Conservation (phyloP, 2,888 invertebrate species). For the Aphodius granarius region DNA sequence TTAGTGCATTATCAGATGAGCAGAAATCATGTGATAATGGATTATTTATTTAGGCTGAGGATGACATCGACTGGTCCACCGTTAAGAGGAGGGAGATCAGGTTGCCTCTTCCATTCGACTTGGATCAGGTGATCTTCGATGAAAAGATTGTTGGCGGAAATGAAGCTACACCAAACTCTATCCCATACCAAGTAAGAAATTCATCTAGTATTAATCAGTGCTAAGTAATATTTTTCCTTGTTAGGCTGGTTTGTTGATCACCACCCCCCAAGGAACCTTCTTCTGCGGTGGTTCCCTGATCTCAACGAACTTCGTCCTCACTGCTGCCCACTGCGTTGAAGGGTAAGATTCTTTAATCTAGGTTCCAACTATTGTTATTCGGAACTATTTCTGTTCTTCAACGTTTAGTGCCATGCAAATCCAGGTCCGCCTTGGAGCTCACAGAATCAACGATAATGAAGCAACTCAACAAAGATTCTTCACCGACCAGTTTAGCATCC, state of each 20-base stretch:
- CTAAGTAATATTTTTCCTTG: not conserved
- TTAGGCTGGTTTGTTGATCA: constrained; percentile 30
- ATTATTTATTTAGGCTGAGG: not conserved
- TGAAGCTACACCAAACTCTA: constrained; percentile 11
- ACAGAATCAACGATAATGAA: constrained; percentile 43
- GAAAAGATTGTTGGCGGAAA: constrained; percentile 21
- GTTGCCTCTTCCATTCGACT: not conserved
- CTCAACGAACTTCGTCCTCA: constrained; percentile 55
- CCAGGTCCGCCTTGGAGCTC: constrained; percentile 38
- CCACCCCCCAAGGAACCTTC: constrained; percentile 44
- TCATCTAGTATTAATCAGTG: not conserved
- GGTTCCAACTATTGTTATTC: not conserved
- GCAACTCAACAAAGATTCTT: constrained; percentile 35
- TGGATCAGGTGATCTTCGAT: not conserved
- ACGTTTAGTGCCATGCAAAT: constrained; percentile 44
- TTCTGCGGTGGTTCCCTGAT: constrained; percentile 60
- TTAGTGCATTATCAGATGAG: not conserved
- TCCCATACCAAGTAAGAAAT: constrained; percentile 20
- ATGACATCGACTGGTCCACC: constrained; percentile 17
- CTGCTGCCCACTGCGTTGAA: constrained; percentile 57
- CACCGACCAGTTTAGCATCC: constrained; percentile 28
- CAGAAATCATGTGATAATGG: not conserved
- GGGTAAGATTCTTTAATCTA: constrained; percentile 2
- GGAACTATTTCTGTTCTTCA: not conserved
- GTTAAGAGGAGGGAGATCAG: constrained; percentile 6